These are phyloP conservation scores for Paramisgurnus dabryanus DNA, from an alignment of 2,113 vertebrate species.

Conservation along the genomic window DNA sequence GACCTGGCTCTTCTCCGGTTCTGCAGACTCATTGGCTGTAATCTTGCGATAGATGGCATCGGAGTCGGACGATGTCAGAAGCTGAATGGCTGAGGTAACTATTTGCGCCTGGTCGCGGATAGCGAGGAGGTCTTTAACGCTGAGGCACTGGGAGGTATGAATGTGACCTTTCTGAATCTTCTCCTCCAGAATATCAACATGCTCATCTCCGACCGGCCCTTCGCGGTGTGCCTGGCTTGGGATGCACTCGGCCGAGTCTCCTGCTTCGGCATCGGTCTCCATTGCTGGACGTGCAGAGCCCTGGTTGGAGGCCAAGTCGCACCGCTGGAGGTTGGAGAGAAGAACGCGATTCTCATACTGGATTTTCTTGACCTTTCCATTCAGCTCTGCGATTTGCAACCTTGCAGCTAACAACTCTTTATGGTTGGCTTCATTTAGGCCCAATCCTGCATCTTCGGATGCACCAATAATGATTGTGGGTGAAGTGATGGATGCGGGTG, in stretches of 20 bases:
- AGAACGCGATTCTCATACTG: constrained; percentile 97
- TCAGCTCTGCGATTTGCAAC: constrained; percentile 92
- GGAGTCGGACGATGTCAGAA: constrained; percentile 85
- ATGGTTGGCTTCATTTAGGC: constrained; percentile 84
- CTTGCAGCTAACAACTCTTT: constrained; percentile 87
- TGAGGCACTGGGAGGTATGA: constrained; percentile 68
- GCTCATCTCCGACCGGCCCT: constrained; percentile 69
- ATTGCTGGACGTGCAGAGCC: constrained; percentile 79
- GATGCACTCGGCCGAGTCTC: constrained; percentile 89
- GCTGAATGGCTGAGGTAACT: constrained; percentile 89
- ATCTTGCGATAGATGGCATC: constrained; percentile 78
- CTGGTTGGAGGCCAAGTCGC: constrained; percentile 90
- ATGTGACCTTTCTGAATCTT: constrained; percentile 61
- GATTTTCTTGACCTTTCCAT: constrained; percentile 96
- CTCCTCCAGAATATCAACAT: constrained; percentile 64
- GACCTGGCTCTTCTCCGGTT: constrained; percentile 79
- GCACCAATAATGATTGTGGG: constrained; percentile 45
- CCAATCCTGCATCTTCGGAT: constrained; percentile 80
- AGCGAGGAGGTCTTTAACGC: constrained; percentile 83
- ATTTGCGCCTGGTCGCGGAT: constrained; percentile 87
- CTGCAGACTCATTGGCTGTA: constrained; percentile 78
- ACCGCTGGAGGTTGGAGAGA: constrained; percentile 95
- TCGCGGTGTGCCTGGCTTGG: constrained; percentile 77
- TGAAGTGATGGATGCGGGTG: constrained; percentile 57
- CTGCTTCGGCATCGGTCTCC: constrained; percentile 89